phyloP scores from a whole-genome alignment of 2,797 vertebrate genomes.

The Echeneis naucrates region DNA sequence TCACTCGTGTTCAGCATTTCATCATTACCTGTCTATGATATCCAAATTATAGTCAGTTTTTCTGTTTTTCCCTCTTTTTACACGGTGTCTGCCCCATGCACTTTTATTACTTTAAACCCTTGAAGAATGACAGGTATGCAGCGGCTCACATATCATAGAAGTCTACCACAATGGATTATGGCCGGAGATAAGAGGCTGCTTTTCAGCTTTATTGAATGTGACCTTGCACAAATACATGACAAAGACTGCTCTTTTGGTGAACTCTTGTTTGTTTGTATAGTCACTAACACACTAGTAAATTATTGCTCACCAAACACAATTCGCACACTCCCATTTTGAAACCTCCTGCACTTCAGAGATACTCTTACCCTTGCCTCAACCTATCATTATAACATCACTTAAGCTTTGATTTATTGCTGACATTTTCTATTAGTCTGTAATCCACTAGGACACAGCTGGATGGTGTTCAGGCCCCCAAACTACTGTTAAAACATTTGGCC shows the following conservation, averaged over 20 bases:
- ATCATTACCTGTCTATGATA: conserved; percentile 9
- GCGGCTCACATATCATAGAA: conserved; percentile 46
- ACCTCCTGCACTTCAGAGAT: conserved; percentile 26
- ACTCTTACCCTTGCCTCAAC: conserved; percentile 33
- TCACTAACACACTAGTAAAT: conserved; percentile 5
- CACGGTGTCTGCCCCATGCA: conserved; percentile 5
- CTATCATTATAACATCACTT: conserved; percentile 65
- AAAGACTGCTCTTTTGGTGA: conserved; percentile 22
- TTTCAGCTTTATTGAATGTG: conserved; percentile 53
- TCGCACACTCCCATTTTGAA: conserved; percentile 40
- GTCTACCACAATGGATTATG: conserved; percentile 42
- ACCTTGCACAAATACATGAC: conserved; percentile 36
- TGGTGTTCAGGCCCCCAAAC: conserved; percentile 48
- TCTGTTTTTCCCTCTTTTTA: no score
- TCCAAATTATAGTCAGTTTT: conserved; percentile 31
- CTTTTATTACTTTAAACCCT: conserved; percentile 65
- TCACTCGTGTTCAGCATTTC: background rate
- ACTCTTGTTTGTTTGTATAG: background rate
- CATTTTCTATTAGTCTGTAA: conserved; percentile 73
- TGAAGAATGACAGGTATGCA: conserved; percentile 77
- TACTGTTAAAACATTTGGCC: conserved; percentile 64
- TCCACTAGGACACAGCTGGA: conserved; percentile 68
- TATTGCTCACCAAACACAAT: conserved; percentile 5
- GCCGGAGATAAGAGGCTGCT: conserved; percentile 58
- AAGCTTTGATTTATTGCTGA: conserved; percentile 66